Base-by-base conservation (phyloP, 2,113 vertebrate species). In the Ceyx cyanopectus region DNA sequence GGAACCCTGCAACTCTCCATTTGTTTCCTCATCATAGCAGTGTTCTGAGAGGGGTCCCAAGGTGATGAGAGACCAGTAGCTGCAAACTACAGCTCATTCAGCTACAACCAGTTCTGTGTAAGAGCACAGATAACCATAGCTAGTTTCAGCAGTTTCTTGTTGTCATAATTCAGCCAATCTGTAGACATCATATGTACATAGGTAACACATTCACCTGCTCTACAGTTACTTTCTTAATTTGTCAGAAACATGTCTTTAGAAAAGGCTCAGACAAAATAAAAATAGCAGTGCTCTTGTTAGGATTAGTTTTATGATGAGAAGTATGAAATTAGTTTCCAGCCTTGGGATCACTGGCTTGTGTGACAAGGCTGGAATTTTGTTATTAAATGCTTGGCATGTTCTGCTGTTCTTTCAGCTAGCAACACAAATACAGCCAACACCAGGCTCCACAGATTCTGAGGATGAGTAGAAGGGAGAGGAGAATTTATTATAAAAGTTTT, bases 341-440 rank as follows among this genome's bases (percentile, higher is more conserved):
- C 6, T 43, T 72, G 69, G 70, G 66, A 94, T 95, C 94, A 85
- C 84, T 88, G 67, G 66, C 8, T 95, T 96, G 88, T 96, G 87
- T 97, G 92, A 97, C 45, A 92, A 69, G 90, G 81, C 88, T 96
- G 96, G 96, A 96, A 97, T 97, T 97, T 93, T 92, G 90, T 96
- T 95, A 92, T 80, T 95, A 93, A 94, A 94, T 18, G 19, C 67
- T 97, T 97, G 96, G 92, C 92, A 58, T 81, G 80, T 81, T 93
- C 66, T 89, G 85, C 78, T 91, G 79, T 91, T 95, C 91, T 96
- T 97, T 90, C 87, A 92, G 86, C 86, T 95, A 93, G 51, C 79
- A 95, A 67, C 87, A 79, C 87, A 95, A 95, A 79, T 69, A 95
- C 0, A 89, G 66, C 81, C 40, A 3, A 50, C 77, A 81, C 51